phyloP scores from a whole-genome alignment of 2,888 invertebrate genomes.

The Cenopis cana region DNA sequence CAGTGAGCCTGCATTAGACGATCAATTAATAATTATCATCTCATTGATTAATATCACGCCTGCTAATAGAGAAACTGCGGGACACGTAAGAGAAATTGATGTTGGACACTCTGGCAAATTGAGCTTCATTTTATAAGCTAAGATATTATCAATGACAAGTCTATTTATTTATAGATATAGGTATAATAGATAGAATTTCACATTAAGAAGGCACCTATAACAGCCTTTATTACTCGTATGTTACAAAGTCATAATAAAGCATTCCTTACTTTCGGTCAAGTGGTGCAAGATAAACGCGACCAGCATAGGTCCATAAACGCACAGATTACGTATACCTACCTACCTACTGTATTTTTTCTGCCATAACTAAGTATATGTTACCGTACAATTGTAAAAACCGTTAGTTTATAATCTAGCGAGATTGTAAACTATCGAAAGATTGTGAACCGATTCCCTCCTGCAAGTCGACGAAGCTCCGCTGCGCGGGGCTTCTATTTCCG shows the following conservation, averaged over 20 bases:
- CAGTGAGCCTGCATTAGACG: slow-evolving; percentile 49
- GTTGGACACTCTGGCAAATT: slow-evolving; percentile 28
- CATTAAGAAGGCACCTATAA: no score
- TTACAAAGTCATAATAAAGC: not conserved
- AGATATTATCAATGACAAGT: not conserved
- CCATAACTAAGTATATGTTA: no score
- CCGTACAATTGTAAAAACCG: no score
- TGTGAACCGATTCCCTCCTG: no score
- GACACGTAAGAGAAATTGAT: slow-evolving; percentile 51
- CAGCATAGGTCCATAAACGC: not conserved
- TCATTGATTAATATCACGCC: slow-evolving; percentile 36
- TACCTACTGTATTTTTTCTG: no score
- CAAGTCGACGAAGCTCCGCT: no score
- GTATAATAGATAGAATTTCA: no score
- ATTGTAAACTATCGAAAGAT: no score
- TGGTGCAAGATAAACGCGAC: not conserved
- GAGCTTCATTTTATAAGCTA: slow-evolving; percentile 1
- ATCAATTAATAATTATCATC: slow-evolving; percentile 39
- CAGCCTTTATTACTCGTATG: no score
- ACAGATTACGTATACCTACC: not conserved
- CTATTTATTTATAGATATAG: not conserved
- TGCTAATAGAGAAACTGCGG: slow-evolving; percentile 38
- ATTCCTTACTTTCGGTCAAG: not conserved
- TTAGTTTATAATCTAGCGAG: no score
- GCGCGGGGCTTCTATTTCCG: no score